Conservation (phyloP, 2,797 vertebrate genomes). For the Threskiornis aethiopicus region DNA sequence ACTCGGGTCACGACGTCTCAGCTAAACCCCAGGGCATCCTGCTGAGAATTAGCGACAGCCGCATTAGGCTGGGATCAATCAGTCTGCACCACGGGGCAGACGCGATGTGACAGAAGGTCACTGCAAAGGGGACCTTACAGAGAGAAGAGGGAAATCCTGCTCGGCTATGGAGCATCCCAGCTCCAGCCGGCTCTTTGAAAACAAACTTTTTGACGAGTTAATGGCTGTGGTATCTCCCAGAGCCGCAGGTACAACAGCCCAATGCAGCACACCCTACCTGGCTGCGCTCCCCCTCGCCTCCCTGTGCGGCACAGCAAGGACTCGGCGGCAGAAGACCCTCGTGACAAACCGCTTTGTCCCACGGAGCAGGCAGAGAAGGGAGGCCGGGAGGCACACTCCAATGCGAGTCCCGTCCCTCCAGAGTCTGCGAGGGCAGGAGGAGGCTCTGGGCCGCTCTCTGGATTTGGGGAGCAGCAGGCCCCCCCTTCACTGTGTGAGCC, state of each 20-base stretch:
- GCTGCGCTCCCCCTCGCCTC: background rate
- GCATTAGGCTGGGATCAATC: background rate
- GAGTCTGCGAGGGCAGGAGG: background rate
- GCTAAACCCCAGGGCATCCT: background rate
- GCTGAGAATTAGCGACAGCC: background rate
- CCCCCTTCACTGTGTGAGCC: background rate
- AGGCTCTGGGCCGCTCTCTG: background rate
- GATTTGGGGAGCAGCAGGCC: background rate
- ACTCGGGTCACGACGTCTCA: background rate
- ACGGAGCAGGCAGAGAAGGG: background rate
- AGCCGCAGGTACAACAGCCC: background rate
- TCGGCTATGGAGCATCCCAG: background rate
- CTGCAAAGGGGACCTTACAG: background rate
- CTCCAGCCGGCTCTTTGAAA: background rate
- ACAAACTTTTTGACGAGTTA: background rate
- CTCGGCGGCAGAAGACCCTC: background rate
- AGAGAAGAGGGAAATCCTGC: background rate
- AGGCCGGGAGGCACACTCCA: background rate
- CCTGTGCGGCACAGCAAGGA: background rate
- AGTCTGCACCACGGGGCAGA: accelerated
- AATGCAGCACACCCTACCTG: background rate
- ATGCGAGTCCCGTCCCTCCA: accelerated
- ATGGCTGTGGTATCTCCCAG: background rate
- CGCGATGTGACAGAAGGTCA: background rate
- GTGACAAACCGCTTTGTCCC: background rate